Evolutionary conservation across 2,888 invertebrate species (phyloP), one percentile per base, ranked within the genome.

Genomic region (Dicyrtomina minuta): DNA sequence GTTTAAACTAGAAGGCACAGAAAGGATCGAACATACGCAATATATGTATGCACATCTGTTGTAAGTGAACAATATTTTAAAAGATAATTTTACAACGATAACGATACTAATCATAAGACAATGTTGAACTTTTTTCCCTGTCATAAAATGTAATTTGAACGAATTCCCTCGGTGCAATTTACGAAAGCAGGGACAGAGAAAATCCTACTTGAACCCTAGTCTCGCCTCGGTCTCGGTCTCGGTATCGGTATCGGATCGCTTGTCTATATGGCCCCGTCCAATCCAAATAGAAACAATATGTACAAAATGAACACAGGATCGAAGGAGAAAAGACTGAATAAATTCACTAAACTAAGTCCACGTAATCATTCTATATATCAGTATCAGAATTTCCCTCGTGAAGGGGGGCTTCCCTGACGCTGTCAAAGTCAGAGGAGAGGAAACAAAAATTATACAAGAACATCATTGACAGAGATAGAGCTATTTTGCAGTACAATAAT

Each of bases 61-160:
- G n/a, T n/a, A n/a, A n/a, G n/a, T n/a, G n/a, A n/a, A n/a, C n/a
- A n/a, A n/a, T n/a, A n/a, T n/a, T n/a, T n/a, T n/a, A n/a, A 8
- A 15, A 70, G 65, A 65, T 59, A 65, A 64, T 60, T 70, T 70
- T 46, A n/a, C 44, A 53, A n/a, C 15, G 24, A 44, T 46, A 46
- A 58, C 64, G 33, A 49, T 62, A 62, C 49, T 49, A 65, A 64
- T 70, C 64, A 70, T 70, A 49, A 26, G 51, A 44, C 22, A 26
- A 65, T 41, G 39, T 46, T 70, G 69, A 59, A 65, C 59, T 59
- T 70, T 65, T 70, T 70, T 70, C 69, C 64, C 59, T 65, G 69
- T 70, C 69, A 70, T 70, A 70, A 70, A 70, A 70, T 64, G 69
- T 65, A 70, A 70, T 70, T 70, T 70, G 69, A 65, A 70, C 49